These are phyloP conservation scores for Periophthalmodon schlosseri DNA, from an alignment of 2,113 vertebrate species.

Conservation along the genomic window DNA sequence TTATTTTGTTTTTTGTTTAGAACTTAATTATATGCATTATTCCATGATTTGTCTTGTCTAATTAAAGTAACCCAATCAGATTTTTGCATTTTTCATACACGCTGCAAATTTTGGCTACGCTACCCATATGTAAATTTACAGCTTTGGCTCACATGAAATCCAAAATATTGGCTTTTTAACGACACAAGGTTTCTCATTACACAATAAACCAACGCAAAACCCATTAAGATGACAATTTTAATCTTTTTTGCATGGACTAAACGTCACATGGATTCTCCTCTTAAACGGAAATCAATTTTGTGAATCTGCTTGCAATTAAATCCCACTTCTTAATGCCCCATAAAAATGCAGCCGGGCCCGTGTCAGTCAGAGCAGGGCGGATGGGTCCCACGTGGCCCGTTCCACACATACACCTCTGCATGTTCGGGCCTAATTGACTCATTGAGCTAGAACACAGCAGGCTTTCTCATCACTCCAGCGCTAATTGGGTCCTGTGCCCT, in stretches of 20 bases:
- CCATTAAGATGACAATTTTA: constrained; percentile 19
- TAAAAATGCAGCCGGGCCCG: constrained; percentile 53
- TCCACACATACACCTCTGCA: constrained; percentile 33
- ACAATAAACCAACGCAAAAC: constrained; percentile 1
- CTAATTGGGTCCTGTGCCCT: constrained; percentile 75
- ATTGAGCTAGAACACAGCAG: constrained; percentile 64
- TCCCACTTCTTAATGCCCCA: constrained; percentile 50
- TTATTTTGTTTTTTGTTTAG: no score
- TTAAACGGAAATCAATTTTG: constrained; percentile 68
- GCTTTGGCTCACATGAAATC: neutral
- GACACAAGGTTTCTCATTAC: neutral
- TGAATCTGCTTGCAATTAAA: constrained; percentile 66
- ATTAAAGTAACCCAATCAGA: no score
- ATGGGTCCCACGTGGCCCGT: constrained; percentile 61
- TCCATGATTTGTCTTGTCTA: no score
- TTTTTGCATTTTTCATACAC: no score
- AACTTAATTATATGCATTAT: no score
- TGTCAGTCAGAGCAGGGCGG: constrained; percentile 58
- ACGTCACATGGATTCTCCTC: constrained; percentile 39
- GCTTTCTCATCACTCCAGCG: constrained; percentile 56
- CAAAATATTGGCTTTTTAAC: neutral
- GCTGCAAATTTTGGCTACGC: no score
- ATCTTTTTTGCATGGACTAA: constrained; percentile 37
- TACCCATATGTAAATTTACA: neutral
- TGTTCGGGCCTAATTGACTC: constrained; percentile 67